Evolutionary conservation across 2,888 invertebrate species (phyloP), one percentile per base, ranked within the genome.

Genomic region (Piscicola geometra): DNA sequence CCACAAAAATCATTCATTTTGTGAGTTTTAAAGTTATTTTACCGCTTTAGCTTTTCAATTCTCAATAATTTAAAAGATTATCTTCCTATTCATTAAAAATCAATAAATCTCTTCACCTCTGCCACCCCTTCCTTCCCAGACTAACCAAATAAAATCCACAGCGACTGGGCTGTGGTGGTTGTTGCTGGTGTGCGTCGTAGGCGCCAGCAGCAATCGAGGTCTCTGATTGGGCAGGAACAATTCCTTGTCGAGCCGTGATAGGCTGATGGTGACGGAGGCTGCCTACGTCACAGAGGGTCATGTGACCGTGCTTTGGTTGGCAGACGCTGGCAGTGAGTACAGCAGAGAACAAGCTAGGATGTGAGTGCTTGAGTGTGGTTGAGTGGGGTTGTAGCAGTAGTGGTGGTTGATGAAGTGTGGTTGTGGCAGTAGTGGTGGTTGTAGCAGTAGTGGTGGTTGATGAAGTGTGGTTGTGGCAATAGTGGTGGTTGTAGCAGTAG

Each of bases 221-320:
- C 60, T 56, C 9, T 56, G 60, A 56, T 56, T 56, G 60, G 60
- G n/a, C 25, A 56, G 60, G n/a, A 56, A n/a, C 60, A 56, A 56
- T 25, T 56, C 60, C 60, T 56, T 56, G 25, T 56, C 60, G 60
- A 56, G 5, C 25, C 60, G 60, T 56, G 60, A 56, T 56, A 56
- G 60, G 60, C 25, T 15, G 60, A 18, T 56, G 60, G 60, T 56
- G 60, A 56, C 21, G 25, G 60, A 56, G 9, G 60, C 9, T 3
- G 21, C 60, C 3, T 56, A 56, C 60, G n/a, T 15, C 60, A 56
- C 60, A 5, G 25, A 25, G 25, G 60, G 60, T 25, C 21, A 56
- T 21, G 60, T 56, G n/a, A 56, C 60, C 3, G 60, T 56, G 25
- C n/a, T 56, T 5, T 56, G 60, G 60, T 56, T 56, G 60, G 21